A percentile compares a stretch with the other conserved stretches of the same genome.
Conservation (phyloP, 2,113 vertebrate species). For the Cheirogaleus medius region DNA sequence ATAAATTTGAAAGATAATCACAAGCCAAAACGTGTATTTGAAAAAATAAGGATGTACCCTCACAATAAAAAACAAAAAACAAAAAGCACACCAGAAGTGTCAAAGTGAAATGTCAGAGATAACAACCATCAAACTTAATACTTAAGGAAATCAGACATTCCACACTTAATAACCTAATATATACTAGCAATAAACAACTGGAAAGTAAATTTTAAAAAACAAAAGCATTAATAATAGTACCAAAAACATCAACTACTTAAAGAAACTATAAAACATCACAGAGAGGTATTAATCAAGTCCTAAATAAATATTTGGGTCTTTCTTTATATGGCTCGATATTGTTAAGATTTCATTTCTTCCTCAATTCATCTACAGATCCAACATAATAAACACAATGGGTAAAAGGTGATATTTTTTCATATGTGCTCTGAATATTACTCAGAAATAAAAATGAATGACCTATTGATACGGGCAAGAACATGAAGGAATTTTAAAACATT, state of each 20-base stretch:
- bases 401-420: neutral
- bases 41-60: no score
- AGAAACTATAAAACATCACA: neutral
- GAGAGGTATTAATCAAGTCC: neutral
- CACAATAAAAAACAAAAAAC: no score
- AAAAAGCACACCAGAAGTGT: no score
- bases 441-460: neutral
- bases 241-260: neutral
- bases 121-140: no score
- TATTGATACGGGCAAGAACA: neutral
- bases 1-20: no score
- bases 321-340: neutral
- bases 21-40: no score
- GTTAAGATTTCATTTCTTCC: neutral
- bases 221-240: neutral
- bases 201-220: neutral
- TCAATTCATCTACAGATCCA: neutral
- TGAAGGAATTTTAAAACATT: conserved; percentile 23
- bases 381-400: neutral
- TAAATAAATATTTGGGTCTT: neutral
- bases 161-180: no score
- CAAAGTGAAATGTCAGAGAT: no score
- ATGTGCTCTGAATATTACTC: neutral
- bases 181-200: neutral
- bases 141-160: no score